Percentiles rank a stretch among this genome's conserved stretches.
Conservation (phyloP, 2,888 invertebrate genomes). For the Cordilura impudica region DNA sequence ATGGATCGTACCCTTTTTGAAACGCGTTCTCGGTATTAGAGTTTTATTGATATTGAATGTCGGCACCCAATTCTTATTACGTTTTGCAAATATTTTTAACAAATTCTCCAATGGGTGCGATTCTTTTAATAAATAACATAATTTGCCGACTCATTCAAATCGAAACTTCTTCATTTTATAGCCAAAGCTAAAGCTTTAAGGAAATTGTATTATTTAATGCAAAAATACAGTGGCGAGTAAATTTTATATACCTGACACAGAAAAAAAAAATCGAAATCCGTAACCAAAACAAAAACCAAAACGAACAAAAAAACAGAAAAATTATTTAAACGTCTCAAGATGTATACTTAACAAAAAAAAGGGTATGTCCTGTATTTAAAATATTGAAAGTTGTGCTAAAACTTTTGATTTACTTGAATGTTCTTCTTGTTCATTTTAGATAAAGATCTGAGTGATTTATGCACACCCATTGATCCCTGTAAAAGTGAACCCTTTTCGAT, state of each 20-base stretch:
- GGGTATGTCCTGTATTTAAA: constrained; percentile 66
- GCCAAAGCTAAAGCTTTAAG: constrained; percentile 74
- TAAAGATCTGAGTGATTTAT: too few species aligned
- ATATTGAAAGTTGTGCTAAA: not conserved
- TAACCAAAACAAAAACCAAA: constrained; percentile 24
- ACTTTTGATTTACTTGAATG: not conserved
- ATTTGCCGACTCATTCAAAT: constrained; percentile 13
- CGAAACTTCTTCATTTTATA: constrained; percentile 64
- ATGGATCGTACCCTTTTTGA: constrained; percentile 68
- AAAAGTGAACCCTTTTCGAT: constrained; percentile 47
- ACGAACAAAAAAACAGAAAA: constrained; percentile 24
- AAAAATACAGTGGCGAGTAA: constrained; percentile 72
- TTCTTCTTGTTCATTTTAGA: not conserved
- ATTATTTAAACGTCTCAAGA: constrained; percentile 7
- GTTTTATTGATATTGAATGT: not conserved
- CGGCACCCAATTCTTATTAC: not conserved
- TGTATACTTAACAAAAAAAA: constrained; percentile 36
- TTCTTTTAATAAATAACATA: constrained; percentile 33
- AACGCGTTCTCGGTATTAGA: not conserved
- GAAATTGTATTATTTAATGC: constrained; percentile 72
- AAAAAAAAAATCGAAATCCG: constrained; percentile 48
- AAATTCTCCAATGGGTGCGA: constrained; percentile 55
- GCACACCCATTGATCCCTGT: constrained; percentile 59
- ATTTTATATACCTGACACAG: constrained; percentile 52
- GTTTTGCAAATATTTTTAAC: not conserved